Evolutionary conservation across 2,113 vertebrate genomes (phyloP), one percentile per base, ranked within the genome.

Genomic region (Chelonoidis abingdonii): DNA sequence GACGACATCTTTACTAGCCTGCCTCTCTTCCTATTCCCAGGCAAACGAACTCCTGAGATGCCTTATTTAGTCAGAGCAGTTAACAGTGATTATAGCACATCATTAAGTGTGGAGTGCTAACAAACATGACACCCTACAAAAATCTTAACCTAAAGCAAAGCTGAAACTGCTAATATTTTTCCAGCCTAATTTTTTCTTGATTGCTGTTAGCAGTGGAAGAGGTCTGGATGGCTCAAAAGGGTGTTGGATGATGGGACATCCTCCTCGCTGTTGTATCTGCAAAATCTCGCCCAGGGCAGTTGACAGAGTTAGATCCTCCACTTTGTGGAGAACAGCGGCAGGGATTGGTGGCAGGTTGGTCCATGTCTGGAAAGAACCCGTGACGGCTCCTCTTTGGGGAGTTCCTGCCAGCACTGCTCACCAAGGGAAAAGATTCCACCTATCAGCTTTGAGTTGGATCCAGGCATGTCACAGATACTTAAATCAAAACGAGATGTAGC

Each of bases 61-160:
- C 89, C 84, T 52, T 89, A 94, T 88, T 89, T 94, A 10, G 59
- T 94, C 83, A 87, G 76, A 94, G 41, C 54, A 93, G 90, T 92
- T 94, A 82, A 19, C 82, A 89, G 81, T 35, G 75, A 93, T 86
- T 49, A 79, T 49, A 85, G 84, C 9, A 21, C 3, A 12, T 57
- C 84, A 85, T 65, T 41, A 24, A 22, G n/a, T 47, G 65, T 94
- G n/a, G 90, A 80, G 50, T 17, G 59, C n/a, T 93, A 83, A 82
- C 76, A 21, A 19, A 35, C 19, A 38, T 19, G 17, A 38, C 16
- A 38, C 9, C 35, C 35, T 38, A 38, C n/a, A 72, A 72, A 72
- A 35, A n/a, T 17, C 16, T 38, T 31, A 19, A 16, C 16, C 65
- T 83, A 80, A 47, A 80, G 93, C 82, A 83, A 0, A 89, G 88